Conservation (phyloP, 2,888 invertebrate species). For the Sclerodermus sp. region DNA sequence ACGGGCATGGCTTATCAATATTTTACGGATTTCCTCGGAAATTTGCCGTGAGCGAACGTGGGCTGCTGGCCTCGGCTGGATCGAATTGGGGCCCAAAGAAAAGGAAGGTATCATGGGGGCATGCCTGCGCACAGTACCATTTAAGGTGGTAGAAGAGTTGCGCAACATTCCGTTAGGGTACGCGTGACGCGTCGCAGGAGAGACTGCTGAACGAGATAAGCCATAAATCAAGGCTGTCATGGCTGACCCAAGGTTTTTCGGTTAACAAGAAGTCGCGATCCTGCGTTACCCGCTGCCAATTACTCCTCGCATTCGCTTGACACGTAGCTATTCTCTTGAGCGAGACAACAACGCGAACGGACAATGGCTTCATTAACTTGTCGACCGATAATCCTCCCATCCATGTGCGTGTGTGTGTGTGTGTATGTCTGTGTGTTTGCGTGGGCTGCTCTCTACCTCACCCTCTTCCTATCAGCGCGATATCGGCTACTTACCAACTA, state of each 20-base stretch:
- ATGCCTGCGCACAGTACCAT: constrained; percentile 1
- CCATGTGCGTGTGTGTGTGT: too few species aligned
- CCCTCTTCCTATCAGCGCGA: too few species aligned
- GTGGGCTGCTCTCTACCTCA: too few species aligned
- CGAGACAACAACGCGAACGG: constrained; percentile 8
- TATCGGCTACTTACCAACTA: too few species aligned
- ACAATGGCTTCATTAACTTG: constrained; percentile 15
- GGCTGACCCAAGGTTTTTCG: constrained; percentile 12
- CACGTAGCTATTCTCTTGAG: constrained; percentile 4
- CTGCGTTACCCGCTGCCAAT: constrained; percentile 3
- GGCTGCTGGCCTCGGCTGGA: too few species aligned
- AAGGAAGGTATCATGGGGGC: too few species aligned
- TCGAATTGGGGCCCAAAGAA: too few species aligned
- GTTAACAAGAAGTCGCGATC: constrained; percentile 4
- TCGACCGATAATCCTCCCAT: not conserved
- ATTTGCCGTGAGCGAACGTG: too few species aligned
- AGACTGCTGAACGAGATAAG: not conserved
- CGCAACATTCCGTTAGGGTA: constrained; percentile 24
- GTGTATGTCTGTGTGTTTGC: too few species aligned
- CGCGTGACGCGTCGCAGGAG: constrained; percentile 7
- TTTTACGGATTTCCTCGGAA: too few species aligned
- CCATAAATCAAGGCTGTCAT: constrained; percentile 18
- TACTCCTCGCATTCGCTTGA: constrained; percentile 10
- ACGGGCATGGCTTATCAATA: too few species aligned
- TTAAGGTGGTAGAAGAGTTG: constrained; percentile 10